phyloP scores from a whole-genome alignment of 1,140 invertebrate species.

The Drosophila busckii region DNA sequence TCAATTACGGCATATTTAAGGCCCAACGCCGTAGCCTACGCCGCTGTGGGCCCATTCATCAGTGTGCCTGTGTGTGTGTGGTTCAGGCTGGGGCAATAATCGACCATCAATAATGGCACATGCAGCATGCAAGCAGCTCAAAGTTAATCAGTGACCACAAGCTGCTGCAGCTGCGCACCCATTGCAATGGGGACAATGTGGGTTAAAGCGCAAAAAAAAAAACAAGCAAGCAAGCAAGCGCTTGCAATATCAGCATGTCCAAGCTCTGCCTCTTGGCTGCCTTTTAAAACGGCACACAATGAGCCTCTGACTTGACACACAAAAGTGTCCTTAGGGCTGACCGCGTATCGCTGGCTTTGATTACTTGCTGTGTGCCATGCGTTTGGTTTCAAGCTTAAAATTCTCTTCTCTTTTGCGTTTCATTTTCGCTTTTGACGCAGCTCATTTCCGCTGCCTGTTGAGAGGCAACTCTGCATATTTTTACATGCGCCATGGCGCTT shows the following conservation, averaged over 20 bases:
- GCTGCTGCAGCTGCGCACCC: not conserved
- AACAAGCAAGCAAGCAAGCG: not conserved
- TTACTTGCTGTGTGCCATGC: constrained; percentile 9
- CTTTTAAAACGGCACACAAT: constrained; percentile 12
- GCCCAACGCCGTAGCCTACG: constrained; percentile 16
- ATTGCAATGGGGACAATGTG: constrained; percentile 18
- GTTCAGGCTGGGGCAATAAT: constrained; percentile 1
- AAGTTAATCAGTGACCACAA: constrained; percentile 47
- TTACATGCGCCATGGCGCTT: constrained; percentile 10
- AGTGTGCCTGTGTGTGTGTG: constrained; percentile 12
- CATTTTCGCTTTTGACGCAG: not conserved
- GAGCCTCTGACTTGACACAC: not conserved
- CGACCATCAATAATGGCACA: constrained; percentile 57
- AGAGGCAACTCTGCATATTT: constrained; percentile 31
- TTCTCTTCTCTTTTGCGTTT: not conserved
- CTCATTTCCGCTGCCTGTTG: constrained; percentile 9
- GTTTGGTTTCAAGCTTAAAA: constrained; percentile 10
- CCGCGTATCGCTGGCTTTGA: constrained; percentile 1
- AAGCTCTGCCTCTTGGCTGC: no score
- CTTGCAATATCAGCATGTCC: constrained; percentile 15
- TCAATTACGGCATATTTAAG: constrained; percentile 73
- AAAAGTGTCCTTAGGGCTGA: constrained; percentile 18
- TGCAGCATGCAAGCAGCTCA: constrained; percentile 21
- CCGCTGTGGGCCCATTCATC: constrained; percentile 48
- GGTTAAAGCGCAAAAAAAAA: constrained; percentile 29